phyloP scores from a whole-genome alignment of 1,140 invertebrate genomes.

The Choristoneura fumiferana region DNA sequence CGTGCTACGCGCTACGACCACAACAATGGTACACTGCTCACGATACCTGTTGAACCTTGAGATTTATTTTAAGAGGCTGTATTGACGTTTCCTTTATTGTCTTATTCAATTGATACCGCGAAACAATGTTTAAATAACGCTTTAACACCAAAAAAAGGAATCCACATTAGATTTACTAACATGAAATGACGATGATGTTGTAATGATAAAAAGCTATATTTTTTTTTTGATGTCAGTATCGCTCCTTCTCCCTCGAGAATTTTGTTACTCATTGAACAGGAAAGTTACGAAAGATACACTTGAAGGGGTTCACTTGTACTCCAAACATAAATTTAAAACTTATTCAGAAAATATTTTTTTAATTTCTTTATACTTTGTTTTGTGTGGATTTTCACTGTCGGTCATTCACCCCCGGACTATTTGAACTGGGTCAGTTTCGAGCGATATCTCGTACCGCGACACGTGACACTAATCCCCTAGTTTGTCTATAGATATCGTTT shows the following conservation, averaged over 20 bases:
- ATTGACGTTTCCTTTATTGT: constrained; percentile 32
- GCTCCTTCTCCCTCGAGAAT: constrained; percentile 7
- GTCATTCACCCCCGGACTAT: too few relatives aligned
- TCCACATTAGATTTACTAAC: background rate
- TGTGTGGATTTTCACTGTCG: too few relatives aligned
- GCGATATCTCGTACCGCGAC: too few relatives aligned
- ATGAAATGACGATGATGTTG: too few relatives aligned
- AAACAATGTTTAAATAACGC: too few relatives aligned
- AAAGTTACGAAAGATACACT: background rate
- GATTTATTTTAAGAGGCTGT: constrained; percentile 13
- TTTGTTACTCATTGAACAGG: constrained; percentile 5
- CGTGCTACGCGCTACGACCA: constrained; percentile 55
- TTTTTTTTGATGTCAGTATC: constrained; percentile 1
- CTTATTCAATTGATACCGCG: background rate
- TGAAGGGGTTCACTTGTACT: background rate
- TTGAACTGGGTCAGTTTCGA: too few relatives aligned
- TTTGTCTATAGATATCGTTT: too few relatives aligned
- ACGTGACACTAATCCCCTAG: too few relatives aligned
- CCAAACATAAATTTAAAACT: too few relatives aligned
- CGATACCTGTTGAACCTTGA: constrained; percentile 49
- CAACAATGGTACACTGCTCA: constrained; percentile 27
- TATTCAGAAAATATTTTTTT: too few relatives aligned
- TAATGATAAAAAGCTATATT: background rate
- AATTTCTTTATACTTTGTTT: too few relatives aligned
- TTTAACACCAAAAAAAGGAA: too few relatives aligned